These are phyloP conservation scores for Tromatobia lineatoria DNA, from an alignment of 2,888 invertebrate species.

Conservation along the genomic window DNA sequence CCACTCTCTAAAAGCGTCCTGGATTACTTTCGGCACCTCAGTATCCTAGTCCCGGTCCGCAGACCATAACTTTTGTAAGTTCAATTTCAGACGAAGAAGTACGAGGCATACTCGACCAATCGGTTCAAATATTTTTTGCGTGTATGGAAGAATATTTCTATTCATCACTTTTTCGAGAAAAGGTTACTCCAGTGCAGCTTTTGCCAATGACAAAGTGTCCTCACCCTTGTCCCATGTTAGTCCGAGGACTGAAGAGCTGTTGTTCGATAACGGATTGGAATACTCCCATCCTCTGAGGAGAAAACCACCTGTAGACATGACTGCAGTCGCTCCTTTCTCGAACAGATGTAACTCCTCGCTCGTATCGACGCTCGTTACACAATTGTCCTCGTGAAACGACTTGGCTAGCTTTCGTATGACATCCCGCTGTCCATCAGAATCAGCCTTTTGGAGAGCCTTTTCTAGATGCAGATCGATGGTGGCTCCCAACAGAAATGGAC, in stretches of 20 bases:
- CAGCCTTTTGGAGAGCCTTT: constrained; percentile 18
- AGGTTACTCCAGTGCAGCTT: constrained; percentile 13
- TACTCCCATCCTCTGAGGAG: constrained; percentile 70
- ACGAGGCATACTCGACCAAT: constrained; percentile 65
- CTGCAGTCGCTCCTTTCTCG: constrained; percentile 34
- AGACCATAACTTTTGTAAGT: no score
- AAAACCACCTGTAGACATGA: constrained; percentile 65
- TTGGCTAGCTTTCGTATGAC: constrained; percentile 62
- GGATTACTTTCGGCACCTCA: constrained; percentile 47
- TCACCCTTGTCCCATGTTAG: constrained; percentile 61
- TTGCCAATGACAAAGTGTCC: constrained; percentile 58
- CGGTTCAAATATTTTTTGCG: constrained; percentile 65
- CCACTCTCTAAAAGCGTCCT: constrained; percentile 62
- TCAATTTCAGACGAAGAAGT: no score
- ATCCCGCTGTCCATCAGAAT: background rate
- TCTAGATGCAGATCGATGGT: constrained; percentile 71
- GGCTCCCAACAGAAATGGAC: constrained; percentile 73
- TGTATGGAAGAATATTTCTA: constrained; percentile 66
- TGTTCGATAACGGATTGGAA: constrained; percentile 40
- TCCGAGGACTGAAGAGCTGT: constrained; percentile 62
- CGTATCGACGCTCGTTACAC: constrained; percentile 66
- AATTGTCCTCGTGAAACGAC: constrained; percentile 73
- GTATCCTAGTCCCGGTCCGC: constrained; percentile 24
- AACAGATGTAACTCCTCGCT: constrained; percentile 54
- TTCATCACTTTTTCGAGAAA: constrained; percentile 8